A percentile compares a stretch with the other conserved stretches of the same genome.
Evolutionary conservation across 2,113 vertebrate species (phyloP).

Genomic region (Coreoperca whiteheadi): DNA sequence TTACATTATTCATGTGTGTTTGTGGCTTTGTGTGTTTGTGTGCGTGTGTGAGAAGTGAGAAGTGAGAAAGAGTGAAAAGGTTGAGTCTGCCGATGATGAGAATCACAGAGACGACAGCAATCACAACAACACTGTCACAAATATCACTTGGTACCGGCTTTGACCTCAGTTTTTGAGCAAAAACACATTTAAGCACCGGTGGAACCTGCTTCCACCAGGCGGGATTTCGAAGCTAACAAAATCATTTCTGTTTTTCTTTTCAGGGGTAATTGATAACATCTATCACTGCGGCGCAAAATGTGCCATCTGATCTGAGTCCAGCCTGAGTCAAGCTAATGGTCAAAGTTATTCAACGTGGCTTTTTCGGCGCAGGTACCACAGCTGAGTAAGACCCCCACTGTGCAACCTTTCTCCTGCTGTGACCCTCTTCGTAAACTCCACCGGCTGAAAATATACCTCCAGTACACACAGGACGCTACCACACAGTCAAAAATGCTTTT

Average conservation of each 20-base stretch:
- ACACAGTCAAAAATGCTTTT: background rate
- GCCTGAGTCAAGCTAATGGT: background rate
- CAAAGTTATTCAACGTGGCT: background rate
- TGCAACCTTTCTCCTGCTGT: background rate
- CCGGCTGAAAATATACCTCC: background rate
- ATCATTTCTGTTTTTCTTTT: conserved; percentile 14
- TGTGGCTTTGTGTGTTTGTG: conserved; percentile 18
- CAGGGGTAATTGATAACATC: conserved; percentile 25
- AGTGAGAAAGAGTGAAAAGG: conserved; percentile 51
- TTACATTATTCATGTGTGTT: conserved; percentile 73
- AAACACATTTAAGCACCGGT: conserved; percentile 10
- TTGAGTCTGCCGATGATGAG: conserved; percentile 62
- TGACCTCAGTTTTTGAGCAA: conserved; percentile 43
- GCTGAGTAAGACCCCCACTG: background rate
- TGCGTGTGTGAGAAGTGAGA: conserved; percentile 7
- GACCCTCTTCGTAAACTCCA: background rate
- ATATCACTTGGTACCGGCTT: conserved; percentile 50
- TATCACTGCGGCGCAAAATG: background rate
- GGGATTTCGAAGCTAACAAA: background rate
- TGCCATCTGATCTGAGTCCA: background rate
- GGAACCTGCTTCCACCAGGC: background rate
- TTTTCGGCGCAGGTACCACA: background rate
- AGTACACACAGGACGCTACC: background rate
- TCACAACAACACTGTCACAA: conserved; percentile 59
- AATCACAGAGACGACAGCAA: conserved; percentile 56